Conservation (phyloP, 2,113 vertebrate genomes). For the Crotophaga sulcirostris region DNA sequence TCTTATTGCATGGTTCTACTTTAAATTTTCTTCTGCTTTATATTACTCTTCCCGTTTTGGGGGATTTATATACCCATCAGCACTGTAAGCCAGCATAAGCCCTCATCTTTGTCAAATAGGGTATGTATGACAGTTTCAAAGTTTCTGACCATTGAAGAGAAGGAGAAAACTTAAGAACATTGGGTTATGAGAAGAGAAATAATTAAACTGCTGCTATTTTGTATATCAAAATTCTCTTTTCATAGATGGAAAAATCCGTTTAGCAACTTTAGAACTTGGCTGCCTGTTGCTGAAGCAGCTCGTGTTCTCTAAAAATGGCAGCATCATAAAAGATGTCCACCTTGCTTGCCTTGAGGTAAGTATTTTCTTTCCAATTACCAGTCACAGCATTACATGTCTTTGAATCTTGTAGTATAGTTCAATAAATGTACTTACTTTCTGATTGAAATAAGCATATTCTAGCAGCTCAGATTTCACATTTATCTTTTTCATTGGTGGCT, state of each 20-base stretch:
- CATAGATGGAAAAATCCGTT: constrained; percentile 91
- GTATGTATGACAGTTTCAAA: background rate
- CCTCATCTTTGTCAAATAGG: background rate
- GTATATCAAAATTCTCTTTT: background rate
- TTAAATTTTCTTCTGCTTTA: background rate
- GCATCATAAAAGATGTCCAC: constrained; percentile 94
- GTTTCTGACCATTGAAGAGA: background rate
- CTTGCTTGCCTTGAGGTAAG: constrained; percentile 94
- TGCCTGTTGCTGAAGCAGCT: constrained; percentile 95
- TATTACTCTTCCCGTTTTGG: background rate
- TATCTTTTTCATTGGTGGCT: background rate
- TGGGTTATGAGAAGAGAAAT: background rate
- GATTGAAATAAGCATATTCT: background rate
- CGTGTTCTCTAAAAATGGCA: constrained; percentile 82
- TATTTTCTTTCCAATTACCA: background rate
- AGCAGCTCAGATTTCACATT: too few relatives aligned
- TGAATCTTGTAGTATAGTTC: background rate
- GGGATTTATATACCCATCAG: background rate
- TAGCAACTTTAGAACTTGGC: constrained; percentile 93
- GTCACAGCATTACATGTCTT: background rate
- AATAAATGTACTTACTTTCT: background rate
- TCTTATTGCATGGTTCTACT: background rate
- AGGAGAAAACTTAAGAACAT: background rate
- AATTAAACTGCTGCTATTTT: background rate
- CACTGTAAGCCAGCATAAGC: background rate